Evolutionary conservation across 35 echinoderm and acorn worm species (phyloP).

Genomic region (Ophioderma brevispina): DNA sequence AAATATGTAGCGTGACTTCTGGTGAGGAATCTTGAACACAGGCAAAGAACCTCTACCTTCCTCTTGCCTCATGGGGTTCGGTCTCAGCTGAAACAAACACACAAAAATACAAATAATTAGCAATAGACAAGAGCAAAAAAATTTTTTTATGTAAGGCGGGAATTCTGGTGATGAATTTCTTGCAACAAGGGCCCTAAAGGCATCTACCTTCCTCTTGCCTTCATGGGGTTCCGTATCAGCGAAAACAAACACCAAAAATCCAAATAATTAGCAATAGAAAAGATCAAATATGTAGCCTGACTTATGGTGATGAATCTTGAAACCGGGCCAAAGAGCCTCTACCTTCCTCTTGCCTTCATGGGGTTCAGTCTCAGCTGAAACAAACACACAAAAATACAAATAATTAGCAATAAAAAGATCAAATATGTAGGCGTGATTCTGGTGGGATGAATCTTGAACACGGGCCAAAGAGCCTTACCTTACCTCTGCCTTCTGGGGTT

Average conservation of each 20-base stretch:
- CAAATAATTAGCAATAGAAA: too few relatives aligned
- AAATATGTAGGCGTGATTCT: not conserved
- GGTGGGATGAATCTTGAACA: not conserved
- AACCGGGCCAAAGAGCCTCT: slow-evolving; percentile 93
- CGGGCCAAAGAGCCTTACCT: too few relatives aligned
- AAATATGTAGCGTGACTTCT: slow-evolving; percentile 74
- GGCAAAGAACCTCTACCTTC: slow-evolving; percentile 27
- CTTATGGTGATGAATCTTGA: slow-evolving; percentile 95
- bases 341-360: slow-evolving; percentile 98
- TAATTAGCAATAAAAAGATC: not conserved
- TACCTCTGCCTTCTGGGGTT: slow-evolving; percentile 72
- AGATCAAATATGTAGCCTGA: slow-evolving; percentile 95
- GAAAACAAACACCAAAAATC: slow-evolving; percentile 41
- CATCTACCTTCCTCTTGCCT: slow-evolving; percentile 71
- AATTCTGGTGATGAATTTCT: too few relatives aligned
- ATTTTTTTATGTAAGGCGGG: too few relatives aligned
- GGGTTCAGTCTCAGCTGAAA: slow-evolving; percentile 98
- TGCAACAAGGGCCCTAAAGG: too few relatives aligned
- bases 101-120: too few relatives aligned
- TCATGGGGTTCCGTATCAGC: slow-evolving; percentile 83
- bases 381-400: too few relatives aligned
- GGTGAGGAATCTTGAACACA: slow-evolving; percentile 74
- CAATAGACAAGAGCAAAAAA: too few relatives aligned
- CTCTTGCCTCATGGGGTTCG: slow-evolving; percentile 75
- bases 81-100: too few relatives aligned